phyloP scores from a whole-genome alignment of 53 echinoderm and acorn worm species.

The Actinopyga echinites region DNA sequence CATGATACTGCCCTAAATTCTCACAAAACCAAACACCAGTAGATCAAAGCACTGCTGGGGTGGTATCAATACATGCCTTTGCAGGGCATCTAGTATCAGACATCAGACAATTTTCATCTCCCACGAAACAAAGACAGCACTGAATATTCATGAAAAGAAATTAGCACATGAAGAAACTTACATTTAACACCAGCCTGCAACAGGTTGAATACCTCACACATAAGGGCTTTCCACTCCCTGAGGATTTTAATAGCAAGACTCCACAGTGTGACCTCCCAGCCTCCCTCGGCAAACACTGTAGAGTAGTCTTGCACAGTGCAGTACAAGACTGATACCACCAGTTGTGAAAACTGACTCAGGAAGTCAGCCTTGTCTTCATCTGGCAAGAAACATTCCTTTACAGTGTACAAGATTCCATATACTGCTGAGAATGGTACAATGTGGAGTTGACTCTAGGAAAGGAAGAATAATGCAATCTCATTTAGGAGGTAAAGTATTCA shows the following conservation, averaged over 20 bases:
- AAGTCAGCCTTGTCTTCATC: conserved; percentile 10
- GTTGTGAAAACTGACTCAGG: conserved; percentile 54
- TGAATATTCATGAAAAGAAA: too few species aligned
- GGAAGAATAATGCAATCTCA: not conserved
- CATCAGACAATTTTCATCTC: too few species aligned
- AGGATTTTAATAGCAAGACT: conserved; percentile 16
- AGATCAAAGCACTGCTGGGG: too few species aligned
- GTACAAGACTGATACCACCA: conserved; percentile 56
- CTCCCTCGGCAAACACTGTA: not conserved
- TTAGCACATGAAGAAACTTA: not conserved
- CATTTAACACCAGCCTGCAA: conserved; percentile 39
- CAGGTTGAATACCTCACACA: conserved; percentile 30
- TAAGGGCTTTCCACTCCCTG: not conserved
- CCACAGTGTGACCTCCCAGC: conserved; percentile 64
- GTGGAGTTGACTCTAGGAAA: conserved; percentile 14
- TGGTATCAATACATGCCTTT: too few species aligned
- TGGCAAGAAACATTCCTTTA: not conserved
- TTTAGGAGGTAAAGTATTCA: too few species aligned
- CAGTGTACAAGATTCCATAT: conserved; percentile 41
- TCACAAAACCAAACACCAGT: too few species aligned
- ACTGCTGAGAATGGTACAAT: conserved; percentile 41
- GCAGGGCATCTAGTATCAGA: too few species aligned
- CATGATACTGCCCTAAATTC: too few species aligned
- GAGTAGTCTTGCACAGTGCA: conserved; percentile 18
- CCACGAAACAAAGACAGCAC: too few species aligned